Percentiles rank a stretch among this genome's conserved stretches.
phyloP scores from a whole-genome alignment of 2,113 vertebrate species.

The Alectura lathami region DNA sequence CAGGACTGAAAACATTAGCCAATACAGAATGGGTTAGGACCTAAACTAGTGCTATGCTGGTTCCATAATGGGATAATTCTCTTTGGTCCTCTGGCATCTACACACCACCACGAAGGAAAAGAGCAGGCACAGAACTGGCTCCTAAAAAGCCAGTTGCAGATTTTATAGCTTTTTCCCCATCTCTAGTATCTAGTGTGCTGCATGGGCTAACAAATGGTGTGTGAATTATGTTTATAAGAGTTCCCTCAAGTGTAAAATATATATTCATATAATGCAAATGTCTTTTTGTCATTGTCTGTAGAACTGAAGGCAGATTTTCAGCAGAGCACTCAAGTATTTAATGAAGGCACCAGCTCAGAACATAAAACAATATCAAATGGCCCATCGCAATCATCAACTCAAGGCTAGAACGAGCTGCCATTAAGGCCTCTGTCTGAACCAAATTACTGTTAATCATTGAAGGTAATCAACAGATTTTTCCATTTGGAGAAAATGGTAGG shows the following conservation, averaged over 20 bases:
- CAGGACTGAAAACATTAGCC: not conserved
- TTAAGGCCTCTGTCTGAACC: not conserved
- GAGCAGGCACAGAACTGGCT: not conserved
- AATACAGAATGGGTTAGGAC: not conserved
- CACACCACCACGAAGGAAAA: not conserved
- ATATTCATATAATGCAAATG: slow-evolving; percentile 48
- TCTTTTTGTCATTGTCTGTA: slow-evolving; percentile 33
- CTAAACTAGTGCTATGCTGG: not conserved
- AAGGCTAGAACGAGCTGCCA: slow-evolving; percentile 2
- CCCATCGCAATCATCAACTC: not conserved
- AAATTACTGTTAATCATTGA: not conserved
- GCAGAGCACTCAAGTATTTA: slow-evolving; percentile 16
- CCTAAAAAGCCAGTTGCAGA: not conserved
- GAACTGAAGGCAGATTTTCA: slow-evolving; percentile 38
- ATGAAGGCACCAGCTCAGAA: slow-evolving; percentile 35
- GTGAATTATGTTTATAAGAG: slow-evolving; percentile 27
- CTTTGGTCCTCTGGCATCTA: not conserved
- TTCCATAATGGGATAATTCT: not conserved
- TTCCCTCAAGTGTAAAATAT: slow-evolving; percentile 25
- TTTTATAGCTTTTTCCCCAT: not conserved
- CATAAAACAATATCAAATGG: slow-evolving; percentile 31
- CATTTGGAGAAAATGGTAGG: not conserved
- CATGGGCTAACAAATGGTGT: slow-evolving; percentile 34
- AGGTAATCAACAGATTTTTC: not conserved
- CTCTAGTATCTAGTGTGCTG: not conserved